Evolutionary conservation across 2,888 invertebrate species (phyloP).

Genomic region (Nasonovia ribisnigri): DNA sequence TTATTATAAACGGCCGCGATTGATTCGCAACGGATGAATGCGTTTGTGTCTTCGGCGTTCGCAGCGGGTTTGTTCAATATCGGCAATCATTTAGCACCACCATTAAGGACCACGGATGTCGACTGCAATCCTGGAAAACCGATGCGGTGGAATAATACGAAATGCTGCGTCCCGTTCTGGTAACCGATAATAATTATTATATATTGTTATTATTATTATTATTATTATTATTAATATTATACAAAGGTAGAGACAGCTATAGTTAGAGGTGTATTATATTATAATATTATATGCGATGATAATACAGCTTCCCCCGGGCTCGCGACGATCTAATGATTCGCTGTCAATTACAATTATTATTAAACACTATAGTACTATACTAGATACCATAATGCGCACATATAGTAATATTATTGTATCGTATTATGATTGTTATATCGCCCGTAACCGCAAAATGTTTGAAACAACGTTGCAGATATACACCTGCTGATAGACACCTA

Average conservation of each 20-base stretch:
- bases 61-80: not conserved
- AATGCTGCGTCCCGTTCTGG: not conserved
- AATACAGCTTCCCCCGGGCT: not conserved
- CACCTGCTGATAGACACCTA: not conserved
- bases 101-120: not conserved
- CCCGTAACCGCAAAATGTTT: not conserved
- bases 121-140: not conserved
- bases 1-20: not conserved
- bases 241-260: too few relatives aligned
- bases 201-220: not conserved
- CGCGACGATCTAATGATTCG: not conserved
- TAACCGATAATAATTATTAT: not conserved
- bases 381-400: too few relatives aligned
- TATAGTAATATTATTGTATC: not conserved
- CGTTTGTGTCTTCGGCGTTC: not conserved
- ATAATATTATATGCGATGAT: too few relatives aligned
- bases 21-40: not conserved
- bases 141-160: too few relatives aligned
- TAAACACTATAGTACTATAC: too few relatives aligned
- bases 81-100: not conserved
- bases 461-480: not conserved
- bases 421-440: not conserved
- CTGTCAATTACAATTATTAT: conserved; percentile 10
- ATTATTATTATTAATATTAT: too few relatives aligned
- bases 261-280: too few relatives aligned